Percentiles rank a stretch among this genome's conserved stretches.
Evolutionary conservation across 2,113 vertebrate genomes (phyloP).

Genomic region (Cebus imitator): DNA sequence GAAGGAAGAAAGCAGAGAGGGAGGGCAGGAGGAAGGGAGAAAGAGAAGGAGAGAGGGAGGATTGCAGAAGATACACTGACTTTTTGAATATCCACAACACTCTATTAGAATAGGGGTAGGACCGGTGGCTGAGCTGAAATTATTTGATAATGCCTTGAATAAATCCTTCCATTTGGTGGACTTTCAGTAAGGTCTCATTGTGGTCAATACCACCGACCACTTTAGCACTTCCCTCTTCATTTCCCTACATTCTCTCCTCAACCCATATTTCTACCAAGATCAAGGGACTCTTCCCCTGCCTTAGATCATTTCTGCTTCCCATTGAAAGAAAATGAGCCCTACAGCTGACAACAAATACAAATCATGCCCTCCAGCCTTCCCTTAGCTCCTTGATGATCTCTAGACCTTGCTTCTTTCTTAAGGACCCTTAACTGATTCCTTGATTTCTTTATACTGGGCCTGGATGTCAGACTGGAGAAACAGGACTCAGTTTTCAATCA

Average conservation of each 20-base stretch:
- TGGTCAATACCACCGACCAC: neutral
- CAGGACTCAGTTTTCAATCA: neutral
- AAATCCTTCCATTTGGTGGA: neutral
- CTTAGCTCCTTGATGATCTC: neutral
- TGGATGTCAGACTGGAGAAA: neutral
- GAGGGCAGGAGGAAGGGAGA: rapidly evolving
- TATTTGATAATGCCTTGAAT: neutral
- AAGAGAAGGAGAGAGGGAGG: rapidly evolving
- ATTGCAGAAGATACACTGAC: neutral
- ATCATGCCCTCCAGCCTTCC: neutral
- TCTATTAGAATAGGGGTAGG: neutral
- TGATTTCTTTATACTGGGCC: neutral
- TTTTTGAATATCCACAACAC: neutral
- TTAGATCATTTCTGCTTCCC: neutral
- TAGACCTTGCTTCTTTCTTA: neutral
- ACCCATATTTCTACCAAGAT: neutral
- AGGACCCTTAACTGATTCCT: neutral
- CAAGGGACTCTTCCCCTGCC: neutral
- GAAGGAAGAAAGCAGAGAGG: neutral
- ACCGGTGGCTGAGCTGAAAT: neutral
- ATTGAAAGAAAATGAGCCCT: neutral
- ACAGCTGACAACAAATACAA: neutral
- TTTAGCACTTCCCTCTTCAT: neutral
- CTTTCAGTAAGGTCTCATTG: neutral
- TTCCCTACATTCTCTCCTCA: neutral